A percentile compares a stretch with the other conserved stretches of the same genome.
phyloP scores from a whole-genome alignment of 1,140 invertebrate genomes.

The Diorhabda sublineata region DNA sequence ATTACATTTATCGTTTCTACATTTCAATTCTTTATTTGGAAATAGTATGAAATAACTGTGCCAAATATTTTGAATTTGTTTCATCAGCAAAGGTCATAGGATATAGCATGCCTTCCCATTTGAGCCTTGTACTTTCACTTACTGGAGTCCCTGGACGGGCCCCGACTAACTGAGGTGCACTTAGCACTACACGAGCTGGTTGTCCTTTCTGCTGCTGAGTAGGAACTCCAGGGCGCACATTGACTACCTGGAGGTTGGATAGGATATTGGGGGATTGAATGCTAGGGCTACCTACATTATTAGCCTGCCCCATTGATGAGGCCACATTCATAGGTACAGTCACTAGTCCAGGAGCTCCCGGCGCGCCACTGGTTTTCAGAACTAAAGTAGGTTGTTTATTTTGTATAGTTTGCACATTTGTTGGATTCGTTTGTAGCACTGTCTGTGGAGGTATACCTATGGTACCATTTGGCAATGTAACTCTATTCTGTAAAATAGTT shows the following conservation, averaged over 20 bases:
- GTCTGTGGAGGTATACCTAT: conserved; percentile 48
- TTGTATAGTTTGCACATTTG: conserved; percentile 54
- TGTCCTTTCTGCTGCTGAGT: conserved; percentile 66
- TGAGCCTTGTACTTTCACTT: conserved; percentile 49
- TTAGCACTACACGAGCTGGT: conserved; percentile 71
- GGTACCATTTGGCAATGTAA: conserved; percentile 53
- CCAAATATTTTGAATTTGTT: background rate
- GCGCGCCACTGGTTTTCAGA: conserved; percentile 60
- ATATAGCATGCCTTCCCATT: conserved; percentile 30
- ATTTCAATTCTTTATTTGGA: too few relatives aligned
- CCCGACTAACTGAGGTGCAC: conserved; percentile 73
- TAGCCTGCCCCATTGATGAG: conserved; percentile 40
- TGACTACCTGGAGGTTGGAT: conserved; percentile 80
- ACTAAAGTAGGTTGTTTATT: conserved; percentile 63
- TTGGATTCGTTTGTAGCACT: conserved; percentile 47
- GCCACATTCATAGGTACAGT: conserved; percentile 67
- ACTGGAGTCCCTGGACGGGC: conserved; percentile 74
- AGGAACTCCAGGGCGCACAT: conserved; percentile 69
- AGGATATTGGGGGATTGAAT: conserved; percentile 52
- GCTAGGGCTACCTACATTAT: conserved; percentile 45
- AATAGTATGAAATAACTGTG: too few relatives aligned
- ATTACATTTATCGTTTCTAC: too few relatives aligned
- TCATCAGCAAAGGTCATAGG: background rate
- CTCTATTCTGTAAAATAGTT: conserved; percentile 44
- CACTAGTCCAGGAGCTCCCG: conserved; percentile 60